Evolutionary conservation across 2,113 vertebrate species (phyloP).

Genomic region (Rhegmatorhina hoffmannsi): DNA sequence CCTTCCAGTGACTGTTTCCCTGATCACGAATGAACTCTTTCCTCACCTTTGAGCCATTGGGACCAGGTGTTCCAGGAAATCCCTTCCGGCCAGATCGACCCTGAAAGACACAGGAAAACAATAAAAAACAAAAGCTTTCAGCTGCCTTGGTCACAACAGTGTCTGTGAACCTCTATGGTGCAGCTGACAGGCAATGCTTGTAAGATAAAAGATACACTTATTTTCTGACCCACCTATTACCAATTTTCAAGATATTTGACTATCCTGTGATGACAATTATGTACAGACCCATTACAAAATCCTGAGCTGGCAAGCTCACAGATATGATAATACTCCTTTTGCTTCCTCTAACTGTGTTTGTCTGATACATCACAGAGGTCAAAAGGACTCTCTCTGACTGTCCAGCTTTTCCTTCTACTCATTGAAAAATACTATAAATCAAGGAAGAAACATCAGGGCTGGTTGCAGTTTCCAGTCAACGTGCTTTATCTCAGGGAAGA

Average conservation of each 20-base stretch:
- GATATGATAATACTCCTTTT: background rate
- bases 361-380: background rate
- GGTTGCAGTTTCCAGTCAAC: background rate
- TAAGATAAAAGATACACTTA: background rate
- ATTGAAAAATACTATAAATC: slow-evolving; percentile 12
- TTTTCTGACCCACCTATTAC: background rate
- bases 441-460: background rate
- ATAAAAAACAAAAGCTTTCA: background rate
- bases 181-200: background rate
- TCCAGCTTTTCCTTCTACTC: background rate
- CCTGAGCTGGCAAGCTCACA: background rate
- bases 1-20: background rate
- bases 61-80: slow-evolving; percentile 87
- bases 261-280: background rate
- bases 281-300: background rate
- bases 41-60: slow-evolving; percentile 88
- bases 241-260: background rate
- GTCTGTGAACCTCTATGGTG: background rate
- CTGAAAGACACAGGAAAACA: slow-evolving; percentile 76
- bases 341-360: background rate
- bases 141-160: background rate
- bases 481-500: background rate
- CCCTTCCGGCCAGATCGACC: slow-evolving; percentile 88
- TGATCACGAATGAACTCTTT: background rate
- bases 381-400: background rate